Percentiles rank a stretch among this genome's conserved stretches.
Conservation (phyloP, 2,113 vertebrate genomes). For the Bathybates hornii region DNA sequence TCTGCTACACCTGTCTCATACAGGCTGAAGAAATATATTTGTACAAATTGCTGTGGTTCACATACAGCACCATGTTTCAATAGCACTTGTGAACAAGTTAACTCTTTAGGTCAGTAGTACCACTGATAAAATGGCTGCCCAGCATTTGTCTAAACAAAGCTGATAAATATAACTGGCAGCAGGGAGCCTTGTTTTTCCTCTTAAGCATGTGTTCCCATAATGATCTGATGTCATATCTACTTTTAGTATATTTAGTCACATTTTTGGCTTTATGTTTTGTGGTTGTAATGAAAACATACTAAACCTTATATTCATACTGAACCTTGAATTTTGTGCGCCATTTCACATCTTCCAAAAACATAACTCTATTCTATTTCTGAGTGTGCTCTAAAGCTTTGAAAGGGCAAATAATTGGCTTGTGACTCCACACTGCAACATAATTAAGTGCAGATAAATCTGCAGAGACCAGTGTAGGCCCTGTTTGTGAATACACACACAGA, state of each 20-base stretch:
- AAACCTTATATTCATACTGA: not conserved
- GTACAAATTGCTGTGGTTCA: not conserved
- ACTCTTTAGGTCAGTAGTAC: not conserved
- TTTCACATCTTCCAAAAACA: not conserved
- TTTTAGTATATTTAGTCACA: not conserved
- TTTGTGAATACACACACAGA: not conserved
- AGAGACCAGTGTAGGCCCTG: constrained; percentile 10
- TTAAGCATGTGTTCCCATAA: not conserved
- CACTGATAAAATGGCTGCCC: not conserved
- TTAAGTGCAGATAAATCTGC: constrained; percentile 40
- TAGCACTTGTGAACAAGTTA: not conserved
- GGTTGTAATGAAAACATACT: not conserved
- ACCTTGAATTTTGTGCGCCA: not conserved
- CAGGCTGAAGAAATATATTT: not conserved
- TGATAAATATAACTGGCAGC: not conserved
- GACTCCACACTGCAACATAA: constrained; percentile 33
- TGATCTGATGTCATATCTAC: not conserved
- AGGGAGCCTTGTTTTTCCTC: not conserved
- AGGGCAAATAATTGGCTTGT: constrained; percentile 47
- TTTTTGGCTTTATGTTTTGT: not conserved
- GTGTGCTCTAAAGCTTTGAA: constrained; percentile 21
- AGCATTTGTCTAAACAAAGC: not conserved
- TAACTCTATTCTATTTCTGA: not conserved
- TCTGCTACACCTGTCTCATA: not conserved
- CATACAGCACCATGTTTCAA: not conserved